These are phyloP conservation scores for Cygnus olor DNA, from an alignment of 2,797 vertebrate genomes.

Conservation along the genomic window DNA sequence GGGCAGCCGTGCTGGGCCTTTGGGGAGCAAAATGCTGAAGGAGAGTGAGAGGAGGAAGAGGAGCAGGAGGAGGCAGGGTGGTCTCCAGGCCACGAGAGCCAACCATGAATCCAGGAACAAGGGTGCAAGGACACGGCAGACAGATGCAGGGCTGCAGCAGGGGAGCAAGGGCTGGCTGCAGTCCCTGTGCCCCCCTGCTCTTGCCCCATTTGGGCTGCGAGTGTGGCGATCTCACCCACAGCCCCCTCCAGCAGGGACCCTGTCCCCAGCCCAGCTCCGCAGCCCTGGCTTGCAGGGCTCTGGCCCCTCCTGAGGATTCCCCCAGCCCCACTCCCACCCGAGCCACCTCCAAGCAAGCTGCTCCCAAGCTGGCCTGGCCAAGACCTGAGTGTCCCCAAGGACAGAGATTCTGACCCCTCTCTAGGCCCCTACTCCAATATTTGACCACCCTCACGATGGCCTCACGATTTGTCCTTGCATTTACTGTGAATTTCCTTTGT, in stretches of 20 bases:
- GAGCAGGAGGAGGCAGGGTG: neutral
- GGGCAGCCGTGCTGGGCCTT: neutral
- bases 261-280: neutral
- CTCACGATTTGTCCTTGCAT: neutral
- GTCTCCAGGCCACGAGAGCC: neutral
- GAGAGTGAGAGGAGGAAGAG: neutral
- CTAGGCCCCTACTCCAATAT: neutral
- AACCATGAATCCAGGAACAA: neutral
- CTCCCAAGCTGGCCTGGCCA: neutral
- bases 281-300: neutral
- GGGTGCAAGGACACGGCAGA: neutral
- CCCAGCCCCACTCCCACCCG: neutral
- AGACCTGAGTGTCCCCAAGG: neutral
- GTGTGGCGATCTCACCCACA: neutral
- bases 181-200: rapidly evolving
- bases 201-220: neutral
- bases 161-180: neutral
- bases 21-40: neutral
- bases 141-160: neutral
- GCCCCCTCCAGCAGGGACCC: neutral
- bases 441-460: neutral
- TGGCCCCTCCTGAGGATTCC: neutral
- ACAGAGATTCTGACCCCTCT: neutral
- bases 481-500: neutral
- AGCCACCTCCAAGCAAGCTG: neutral